Base-by-base conservation (phyloP, 2,113 vertebrate genomes). In the Nymphicus hollandicus region DNA sequence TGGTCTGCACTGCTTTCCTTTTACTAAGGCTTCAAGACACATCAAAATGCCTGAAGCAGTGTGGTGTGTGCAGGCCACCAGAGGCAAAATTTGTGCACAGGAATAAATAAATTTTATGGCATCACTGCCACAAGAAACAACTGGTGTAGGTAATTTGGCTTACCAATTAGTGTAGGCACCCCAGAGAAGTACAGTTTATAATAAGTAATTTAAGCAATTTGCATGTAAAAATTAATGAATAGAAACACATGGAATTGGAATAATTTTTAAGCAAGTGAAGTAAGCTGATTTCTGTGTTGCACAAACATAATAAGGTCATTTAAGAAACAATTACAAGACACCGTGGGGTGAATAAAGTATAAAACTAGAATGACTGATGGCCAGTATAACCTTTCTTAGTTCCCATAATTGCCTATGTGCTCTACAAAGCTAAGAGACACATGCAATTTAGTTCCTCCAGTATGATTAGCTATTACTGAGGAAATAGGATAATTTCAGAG, bases 241-340 rank as follows among this genome's bases (percentile, higher is more conserved):
- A 96, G 80, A 91, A 98, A 97, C 68, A 74, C 78, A 66, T 82
- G 60, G 92, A 96, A 94, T 86, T 31, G 28, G 89, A 88, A 66
- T 82, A 90, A 87, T 92, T 96, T 94, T 95, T 95, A 96, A 95
- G 56, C 89, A 93, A 88, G 70, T 76, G 83, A 82, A 88, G 74
- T 88, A 96, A 96, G 81, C 96, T 94, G 91, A 96, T 96, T 95
- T 91, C 93, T 31, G 25, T 91, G 76, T 94, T 96, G 66, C 91
- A 93, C 88, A 96, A 97, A 89, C 77, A 97, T 93, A 96, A 96
- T 96, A 97, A 97, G 97, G 92, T 97, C 93, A 97, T 95, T 97
- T 97, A 92, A 95, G 92, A 94, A 97, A 97, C 96, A 97, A 97
- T 97, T 97, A 97, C 46, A 65, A 88, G 91, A 93, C 94, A 92